Percentiles rank a stretch among this genome's conserved stretches.
Conservation (phyloP, 2,888 invertebrate species). For the Drosophila parthenogenetica region DNA sequence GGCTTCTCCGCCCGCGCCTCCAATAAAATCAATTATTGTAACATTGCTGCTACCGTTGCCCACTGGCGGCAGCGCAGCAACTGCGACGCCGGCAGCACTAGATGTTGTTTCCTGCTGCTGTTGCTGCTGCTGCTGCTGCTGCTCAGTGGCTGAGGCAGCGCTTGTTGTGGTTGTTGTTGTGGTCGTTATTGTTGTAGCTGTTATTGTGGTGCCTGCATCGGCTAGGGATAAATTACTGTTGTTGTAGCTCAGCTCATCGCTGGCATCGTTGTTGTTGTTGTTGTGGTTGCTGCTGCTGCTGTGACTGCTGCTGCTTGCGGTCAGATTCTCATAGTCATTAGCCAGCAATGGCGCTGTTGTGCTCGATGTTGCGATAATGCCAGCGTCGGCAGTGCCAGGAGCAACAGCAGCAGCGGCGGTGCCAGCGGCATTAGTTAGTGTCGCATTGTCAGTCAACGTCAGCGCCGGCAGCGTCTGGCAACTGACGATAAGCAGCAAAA, state of each 20-base stretch:
- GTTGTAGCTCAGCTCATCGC: constrained; percentile 49
- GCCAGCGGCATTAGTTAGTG: constrained; percentile 35
- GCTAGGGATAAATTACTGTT: constrained; percentile 13
- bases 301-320: constrained; percentile 32
- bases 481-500: constrained; percentile 46
- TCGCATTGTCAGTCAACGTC: constrained; percentile 63
- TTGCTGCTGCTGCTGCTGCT: constrained; percentile 25
- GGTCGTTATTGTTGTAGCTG: constrained; percentile 16
- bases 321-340: constrained; percentile 52
- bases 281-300: constrained; percentile 30
- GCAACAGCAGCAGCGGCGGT: constrained; percentile 4
- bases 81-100: constrained; percentile 19
- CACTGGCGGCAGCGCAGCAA: constrained; percentile 36
- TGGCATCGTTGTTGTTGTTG: constrained; percentile 56
- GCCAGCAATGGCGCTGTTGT: constrained; percentile 46
- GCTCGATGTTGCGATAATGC: constrained; percentile 41
- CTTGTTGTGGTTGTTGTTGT: constrained; percentile 19
- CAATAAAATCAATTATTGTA: neutral
- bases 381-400: constrained; percentile 11
- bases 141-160: constrained; percentile 34
- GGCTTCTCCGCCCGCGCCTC: neutral
- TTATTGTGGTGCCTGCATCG: constrained; percentile 1
- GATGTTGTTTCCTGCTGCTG: constrained; percentile 36
- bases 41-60: constrained; percentile 19
- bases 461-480: constrained; percentile 41